Conservation (phyloP, 2,797 vertebrate genomes). For the Gymnoscopelus braueri region DNA sequence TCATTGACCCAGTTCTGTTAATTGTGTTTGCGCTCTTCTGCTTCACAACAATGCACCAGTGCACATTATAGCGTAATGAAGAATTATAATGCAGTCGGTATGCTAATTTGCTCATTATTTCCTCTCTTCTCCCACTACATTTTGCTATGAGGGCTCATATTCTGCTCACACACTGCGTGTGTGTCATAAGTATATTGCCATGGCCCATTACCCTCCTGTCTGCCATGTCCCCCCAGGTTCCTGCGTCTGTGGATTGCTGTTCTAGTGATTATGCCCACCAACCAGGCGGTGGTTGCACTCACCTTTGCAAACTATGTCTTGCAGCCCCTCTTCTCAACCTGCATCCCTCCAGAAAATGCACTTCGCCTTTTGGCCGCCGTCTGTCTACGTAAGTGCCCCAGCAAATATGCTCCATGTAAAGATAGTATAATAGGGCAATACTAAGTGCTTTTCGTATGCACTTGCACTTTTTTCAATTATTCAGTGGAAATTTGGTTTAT, state of each 20-base stretch:
- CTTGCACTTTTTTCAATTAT: too few relatives aligned
- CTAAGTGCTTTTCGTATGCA: too few relatives aligned
- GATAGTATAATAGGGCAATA: too few relatives aligned
- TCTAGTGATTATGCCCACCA: slow-evolving; percentile 88
- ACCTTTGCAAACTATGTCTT: slow-evolving; percentile 89
- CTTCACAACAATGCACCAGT: slow-evolving; percentile 23
- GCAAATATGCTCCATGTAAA: too few relatives aligned
- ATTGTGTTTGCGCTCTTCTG: slow-evolving; percentile 11
- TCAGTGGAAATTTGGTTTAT: too few relatives aligned
- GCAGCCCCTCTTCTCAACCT: slow-evolving; percentile 85
- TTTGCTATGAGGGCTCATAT: slow-evolving; percentile 5
- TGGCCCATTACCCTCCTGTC: slow-evolving; percentile 16
- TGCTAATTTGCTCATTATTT: slow-evolving; percentile 14
- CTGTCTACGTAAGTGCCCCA: slow-evolving; percentile 84
- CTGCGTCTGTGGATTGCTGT: slow-evolving; percentile 87
- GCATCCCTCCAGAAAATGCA: slow-evolving; percentile 80
- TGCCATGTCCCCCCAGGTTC: slow-evolving; percentile 73
- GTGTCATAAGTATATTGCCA: background rate
- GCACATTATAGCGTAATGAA: background rate
- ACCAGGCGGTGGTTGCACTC: slow-evolving; percentile 88
- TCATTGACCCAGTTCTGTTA: slow-evolving; percentile 47
- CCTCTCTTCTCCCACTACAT: slow-evolving; percentile 16
- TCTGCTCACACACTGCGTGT: slow-evolving; percentile 10
- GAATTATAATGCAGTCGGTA: slow-evolving; percentile 22
- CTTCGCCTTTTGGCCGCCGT: slow-evolving; percentile 82